Evolutionary conservation across 1,140 invertebrate species (phyloP), one percentile per base, ranked within the genome.

Genomic region (Diplogasteroides magnus): DNA sequence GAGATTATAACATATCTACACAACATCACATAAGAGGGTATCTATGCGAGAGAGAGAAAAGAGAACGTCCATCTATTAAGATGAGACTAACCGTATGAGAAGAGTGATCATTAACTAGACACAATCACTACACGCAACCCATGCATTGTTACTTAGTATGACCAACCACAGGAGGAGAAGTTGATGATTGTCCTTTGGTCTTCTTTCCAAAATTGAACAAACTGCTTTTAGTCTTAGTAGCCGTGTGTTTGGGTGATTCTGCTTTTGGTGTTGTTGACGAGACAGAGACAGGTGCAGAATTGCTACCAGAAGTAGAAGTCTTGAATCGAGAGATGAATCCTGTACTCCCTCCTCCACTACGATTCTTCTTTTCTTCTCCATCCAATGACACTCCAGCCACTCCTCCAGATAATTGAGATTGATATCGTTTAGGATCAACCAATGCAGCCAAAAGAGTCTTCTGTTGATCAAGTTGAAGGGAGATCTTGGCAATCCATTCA

Each of bases 371-470:
- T n/a, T n/a, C 23, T 1, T 64, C n/a, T 64, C 32, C 37, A 19
- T 59, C 56, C 13, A 72, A 29, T n/a, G 15, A 61, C 60, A 72
- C 61, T 26, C 61, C 48, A 23, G 64, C 70, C 27, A 72, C 28
- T 19, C 63, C 69, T 60, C 70, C 65, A 32, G 64, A 55, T 25
- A 67, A 31, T 32, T 67, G 58, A 28, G 66, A 64, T 32, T 28
- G 29, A 15, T 58, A 64, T 55, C 69, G 61, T 31, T 79, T 82
- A 15, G 80, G 80, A 68, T 81, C 77, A 13, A 81, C 78, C 19
- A 81, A 69, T 32, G 81, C 81, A n/a, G 75, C 77, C 27, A 81
- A 62, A 55, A 81, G 76, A 19, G 75, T 75, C 68, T 77, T 78
- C 62, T 81, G 80, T 64, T 81, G 78, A 69, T 81, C 80, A 14